Base-by-base conservation (phyloP, 2,797 vertebrate genomes). In the Hephaestus fuliginosus region DNA sequence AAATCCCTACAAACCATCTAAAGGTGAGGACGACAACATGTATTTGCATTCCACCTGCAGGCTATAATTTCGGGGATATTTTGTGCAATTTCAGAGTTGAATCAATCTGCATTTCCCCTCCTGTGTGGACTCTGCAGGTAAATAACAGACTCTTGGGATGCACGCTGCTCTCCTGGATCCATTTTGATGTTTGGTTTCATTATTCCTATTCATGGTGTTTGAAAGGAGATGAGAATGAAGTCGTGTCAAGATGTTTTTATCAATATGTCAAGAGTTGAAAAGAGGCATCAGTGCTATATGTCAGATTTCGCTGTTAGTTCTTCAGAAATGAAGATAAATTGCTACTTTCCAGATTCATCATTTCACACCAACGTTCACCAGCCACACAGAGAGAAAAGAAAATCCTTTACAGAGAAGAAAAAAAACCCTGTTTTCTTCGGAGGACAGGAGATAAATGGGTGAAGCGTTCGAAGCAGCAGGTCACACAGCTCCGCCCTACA, bases 401-500 rank as follows among this genome's bases (percentile, higher is more conserved):
- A 13, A 39, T 81, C 36, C 57, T 70, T 48, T 7, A 57, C 49
- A 43, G 46, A 68, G 70, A 48, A 52, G 44, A 41, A 43, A 11
- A 22, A 39, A 7, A 5, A 2, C 3, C 36, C 8, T 39, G 17
- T 60, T 49, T 78, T 22, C 61, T 22, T 30, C n/a, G 43, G 74
- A 72, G 61, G 17, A 15, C 7, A 1, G 12, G 1, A 78, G 79
- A 84, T 76, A 20, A 56, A 81, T 70, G 69, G 69, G 22, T 36
- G 53, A 70, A 4, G 66, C 17, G 25, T 25, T 8, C 1, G 13
- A 77, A 30, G 39, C 69, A 75, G 72, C 76, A 33, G 70, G 78
- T 82, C 81, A 73, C 78, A n/a, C 65, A 22, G 62, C 44, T 49
- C 17, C 1, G 51, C 73, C 51, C 58, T 81, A 14, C 5, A 76